phyloP scores from a whole-genome alignment of 2,797 vertebrate genomes.

The Onychomys leucogaster region DNA sequence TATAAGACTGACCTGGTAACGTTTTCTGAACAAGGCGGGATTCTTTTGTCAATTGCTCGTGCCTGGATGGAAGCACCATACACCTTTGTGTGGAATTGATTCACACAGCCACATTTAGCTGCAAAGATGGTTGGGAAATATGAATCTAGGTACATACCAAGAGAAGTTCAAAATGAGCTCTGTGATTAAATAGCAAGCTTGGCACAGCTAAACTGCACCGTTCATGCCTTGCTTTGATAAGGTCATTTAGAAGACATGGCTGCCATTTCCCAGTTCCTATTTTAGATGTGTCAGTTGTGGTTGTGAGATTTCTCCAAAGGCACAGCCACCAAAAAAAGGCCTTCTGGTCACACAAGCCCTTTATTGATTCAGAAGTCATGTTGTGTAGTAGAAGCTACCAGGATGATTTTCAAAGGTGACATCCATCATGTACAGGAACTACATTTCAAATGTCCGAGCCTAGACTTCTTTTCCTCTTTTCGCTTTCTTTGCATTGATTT shows the following conservation, averaged over 20 bases:
- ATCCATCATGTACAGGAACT: neutral
- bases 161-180: neutral
- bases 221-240: neutral
- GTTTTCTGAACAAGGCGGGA: neutral
- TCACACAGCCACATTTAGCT: neutral
- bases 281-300: neutral
- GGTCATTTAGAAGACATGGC: neutral
- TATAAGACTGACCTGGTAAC: neutral
- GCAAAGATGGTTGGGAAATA: neutral
- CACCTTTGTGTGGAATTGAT: neutral
- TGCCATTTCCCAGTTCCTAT: neutral
- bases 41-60: neutral
- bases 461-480: constrained; percentile 29
- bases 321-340: neutral
- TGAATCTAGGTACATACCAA: neutral
- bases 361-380: neutral
- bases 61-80: neutral
- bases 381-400: neutral
- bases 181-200: neutral
- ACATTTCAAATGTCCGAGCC: neutral
- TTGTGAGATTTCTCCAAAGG: neutral
- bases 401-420: neutral
- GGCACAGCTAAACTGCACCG: neutral
- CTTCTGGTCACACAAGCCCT: neutral
- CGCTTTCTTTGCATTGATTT: constrained; percentile 62